Conservation (phyloP, 2,888 invertebrate species). For the Anthophora plumipes region DNA sequence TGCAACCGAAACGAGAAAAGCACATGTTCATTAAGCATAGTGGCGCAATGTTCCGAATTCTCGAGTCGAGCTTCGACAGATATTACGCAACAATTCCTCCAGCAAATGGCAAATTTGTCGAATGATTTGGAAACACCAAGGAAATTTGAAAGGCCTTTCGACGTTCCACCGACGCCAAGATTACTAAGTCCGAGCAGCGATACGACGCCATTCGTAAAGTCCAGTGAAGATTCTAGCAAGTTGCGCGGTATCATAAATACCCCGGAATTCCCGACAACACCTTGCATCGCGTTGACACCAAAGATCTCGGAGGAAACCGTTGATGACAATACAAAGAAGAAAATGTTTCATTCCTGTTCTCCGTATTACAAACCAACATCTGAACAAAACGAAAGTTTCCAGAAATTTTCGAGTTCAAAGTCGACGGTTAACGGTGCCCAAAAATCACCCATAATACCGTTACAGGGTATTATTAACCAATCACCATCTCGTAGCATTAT, state of each 20-base stretch:
- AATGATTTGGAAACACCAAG: slow-evolving; percentile 79
- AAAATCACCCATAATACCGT: slow-evolving; percentile 19
- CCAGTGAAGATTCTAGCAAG: slow-evolving; percentile 74
- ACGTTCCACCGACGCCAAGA: slow-evolving; percentile 81
- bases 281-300: slow-evolving; percentile 79
- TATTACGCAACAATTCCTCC: slow-evolving; percentile 52
- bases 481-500: not conserved
- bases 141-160: slow-evolving; percentile 72
- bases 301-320: slow-evolving; percentile 69
- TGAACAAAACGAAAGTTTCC: slow-evolving; percentile 40
- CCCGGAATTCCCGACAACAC: slow-evolving; percentile 82
- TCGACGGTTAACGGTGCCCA: not conserved
- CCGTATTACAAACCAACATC: slow-evolving; percentile 78
- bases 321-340: slow-evolving; percentile 66
- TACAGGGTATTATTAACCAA: slow-evolving; percentile 24
- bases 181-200: slow-evolving; percentile 77
- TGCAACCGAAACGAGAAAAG: slow-evolving; percentile 31
- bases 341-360: slow-evolving; percentile 68
- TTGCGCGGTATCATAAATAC: slow-evolving; percentile 78
- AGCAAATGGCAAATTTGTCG: slow-evolving; percentile 69
- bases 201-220: slow-evolving; percentile 69
- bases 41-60: slow-evolving; percentile 36
- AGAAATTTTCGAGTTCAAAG: slow-evolving; percentile 19
- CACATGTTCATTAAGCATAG: slow-evolving; percentile 1
- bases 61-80: slow-evolving; percentile 62